Conservation (phyloP, 2,888 invertebrate genomes). For the Eumerus sabulonum region DNA sequence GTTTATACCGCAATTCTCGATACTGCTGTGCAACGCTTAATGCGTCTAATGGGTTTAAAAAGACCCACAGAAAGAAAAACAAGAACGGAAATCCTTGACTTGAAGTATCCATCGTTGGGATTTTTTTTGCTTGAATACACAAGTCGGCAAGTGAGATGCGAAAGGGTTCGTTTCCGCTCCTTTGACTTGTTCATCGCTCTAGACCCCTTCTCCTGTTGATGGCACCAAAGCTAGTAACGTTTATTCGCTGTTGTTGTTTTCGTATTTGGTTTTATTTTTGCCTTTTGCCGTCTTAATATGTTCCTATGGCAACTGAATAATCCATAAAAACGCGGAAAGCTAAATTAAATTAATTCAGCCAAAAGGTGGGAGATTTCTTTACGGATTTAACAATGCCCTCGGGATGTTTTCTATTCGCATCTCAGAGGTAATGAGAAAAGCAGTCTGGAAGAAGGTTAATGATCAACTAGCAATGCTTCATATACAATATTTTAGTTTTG, state of each 20-base stretch:
- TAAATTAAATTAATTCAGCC: conserved; percentile 43
- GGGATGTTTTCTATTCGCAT: too few species aligned
- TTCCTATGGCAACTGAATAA: conserved; percentile 53
- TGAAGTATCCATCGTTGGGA: conserved; percentile 32
- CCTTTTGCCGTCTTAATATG: conserved; percentile 19
- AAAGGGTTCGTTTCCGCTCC: conserved; percentile 38
- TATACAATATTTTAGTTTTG: too few species aligned
- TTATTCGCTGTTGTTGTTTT: conserved; percentile 20
- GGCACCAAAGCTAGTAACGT: conserved; percentile 27
- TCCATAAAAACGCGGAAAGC: conserved; percentile 34
- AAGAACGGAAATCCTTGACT: conserved; percentile 36
- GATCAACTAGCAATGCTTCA: too few species aligned
- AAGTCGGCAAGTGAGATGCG: conserved; percentile 29
- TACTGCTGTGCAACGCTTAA: too few species aligned
- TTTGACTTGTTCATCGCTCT: neutral
- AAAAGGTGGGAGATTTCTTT: neutral
- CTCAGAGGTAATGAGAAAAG: too few species aligned
- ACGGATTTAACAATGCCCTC: conserved; percentile 5
- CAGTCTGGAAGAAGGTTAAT: too few species aligned
- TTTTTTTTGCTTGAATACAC: conserved; percentile 30
- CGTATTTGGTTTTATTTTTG: conserved; percentile 41
- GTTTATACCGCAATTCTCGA: conserved; percentile 35
- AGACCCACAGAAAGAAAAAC: neutral
- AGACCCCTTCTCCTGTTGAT: conserved; percentile 15
- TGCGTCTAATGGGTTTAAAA: too few species aligned